Evolutionary conservation across 2,888 invertebrate genomes (phyloP).

Genomic region (Aradus depressus): DNA sequence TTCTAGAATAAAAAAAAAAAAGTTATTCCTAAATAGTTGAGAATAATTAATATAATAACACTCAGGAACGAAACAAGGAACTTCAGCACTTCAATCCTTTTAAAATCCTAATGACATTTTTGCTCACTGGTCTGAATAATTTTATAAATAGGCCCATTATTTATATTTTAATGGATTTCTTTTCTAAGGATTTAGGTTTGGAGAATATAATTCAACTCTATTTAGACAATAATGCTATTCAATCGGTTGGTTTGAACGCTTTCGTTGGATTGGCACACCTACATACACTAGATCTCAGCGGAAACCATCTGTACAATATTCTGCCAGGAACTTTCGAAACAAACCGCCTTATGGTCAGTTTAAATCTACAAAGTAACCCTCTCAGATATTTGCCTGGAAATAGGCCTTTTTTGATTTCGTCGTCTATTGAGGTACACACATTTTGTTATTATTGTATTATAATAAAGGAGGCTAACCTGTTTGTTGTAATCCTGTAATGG

Average conservation of each 20-base stretch:
- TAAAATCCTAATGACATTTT: background rate
- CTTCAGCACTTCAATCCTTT: background rate
- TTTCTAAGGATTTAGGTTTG: constrained; percentile 8
- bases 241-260: constrained; percentile 13
- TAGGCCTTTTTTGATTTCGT: constrained; percentile 13
- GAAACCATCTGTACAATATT: constrained; percentile 14
- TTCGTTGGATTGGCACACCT: constrained; percentile 13
- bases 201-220: constrained; percentile 5
- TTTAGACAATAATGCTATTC: constrained; percentile 15
- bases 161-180: background rate
- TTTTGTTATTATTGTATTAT: background rate
- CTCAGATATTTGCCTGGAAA: background rate
- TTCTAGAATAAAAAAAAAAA: too few species aligned
- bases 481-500: too few species aligned
- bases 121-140: background rate
- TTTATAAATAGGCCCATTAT: background rate
- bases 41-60: background rate
- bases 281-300: constrained; percentile 12
- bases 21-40: too few species aligned
- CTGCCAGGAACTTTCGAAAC: constrained; percentile 11
- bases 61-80: background rate
- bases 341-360: background rate
- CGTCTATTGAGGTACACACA: constrained; percentile 11
- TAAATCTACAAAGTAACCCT: constrained; percentile 15
- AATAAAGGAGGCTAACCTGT: too few species aligned